A percentile compares a stretch with the other conserved stretches of the same genome.
Evolutionary conservation across 2,888 invertebrate genomes (phyloP).

Genomic region (Elmis aenea): DNA sequence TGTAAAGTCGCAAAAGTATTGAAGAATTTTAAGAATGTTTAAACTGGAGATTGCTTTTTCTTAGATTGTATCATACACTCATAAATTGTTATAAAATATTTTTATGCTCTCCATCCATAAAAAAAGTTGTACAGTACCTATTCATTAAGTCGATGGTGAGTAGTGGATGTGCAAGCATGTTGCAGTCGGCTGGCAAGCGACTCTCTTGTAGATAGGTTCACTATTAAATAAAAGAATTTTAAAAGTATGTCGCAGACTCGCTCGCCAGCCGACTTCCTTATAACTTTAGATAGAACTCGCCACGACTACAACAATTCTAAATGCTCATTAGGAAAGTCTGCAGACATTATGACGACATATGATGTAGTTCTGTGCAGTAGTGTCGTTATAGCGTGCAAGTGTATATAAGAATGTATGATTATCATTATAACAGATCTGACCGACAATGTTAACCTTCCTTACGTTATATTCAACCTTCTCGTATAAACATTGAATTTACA

Average conservation of each 20-base stretch:
- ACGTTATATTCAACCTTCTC: neutral
- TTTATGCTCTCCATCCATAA: conserved; percentile 40
- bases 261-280: no score
- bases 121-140: conserved; percentile 39
- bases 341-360: conserved; percentile 37
- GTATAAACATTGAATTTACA: no score
- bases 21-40: no score
- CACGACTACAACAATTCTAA: conserved; percentile 41
- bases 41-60: neutral
- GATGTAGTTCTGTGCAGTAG: conserved; percentile 38
- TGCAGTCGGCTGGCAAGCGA: conserved; percentile 12
- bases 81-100: conserved; percentile 31
- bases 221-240: conserved; percentile 1
- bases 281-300: no score
- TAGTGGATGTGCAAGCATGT: conserved; percentile 17
- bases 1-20: no score
- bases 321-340: conserved; percentile 44
- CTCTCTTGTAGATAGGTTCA: conserved; percentile 11
- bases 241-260: conserved; percentile 1
- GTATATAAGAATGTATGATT: conserved; percentile 41
- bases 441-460: neutral
- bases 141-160: conserved; percentile 29
- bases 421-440: conserved; percentile 8
- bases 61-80: conserved; percentile 11
- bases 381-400: conserved; percentile 43